These are phyloP conservation scores for Epicauta chinensis DNA, from an alignment of 1,140 invertebrate genomes.

Conservation along the genomic window DNA sequence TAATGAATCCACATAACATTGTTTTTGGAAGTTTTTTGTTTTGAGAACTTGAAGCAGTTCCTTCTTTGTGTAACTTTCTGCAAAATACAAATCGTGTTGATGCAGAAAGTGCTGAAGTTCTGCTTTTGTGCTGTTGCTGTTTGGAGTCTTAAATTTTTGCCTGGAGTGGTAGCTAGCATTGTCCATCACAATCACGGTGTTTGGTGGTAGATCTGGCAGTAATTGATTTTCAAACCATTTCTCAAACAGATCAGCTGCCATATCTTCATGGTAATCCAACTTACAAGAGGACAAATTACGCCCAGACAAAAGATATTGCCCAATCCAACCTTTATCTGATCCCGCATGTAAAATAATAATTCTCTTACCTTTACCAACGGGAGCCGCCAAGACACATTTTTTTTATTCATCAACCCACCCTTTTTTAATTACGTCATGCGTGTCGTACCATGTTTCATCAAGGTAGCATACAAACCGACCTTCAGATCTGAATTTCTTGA, in stretches of 20 bases:
- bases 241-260: constrained; percentile 18
- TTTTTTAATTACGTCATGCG: constrained; percentile 5
- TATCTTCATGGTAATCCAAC: constrained; percentile 22
- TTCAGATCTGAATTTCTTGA: not conserved
- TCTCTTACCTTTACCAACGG: constrained; percentile 22
- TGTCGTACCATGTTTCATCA: constrained; percentile 7
- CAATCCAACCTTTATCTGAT: constrained; percentile 22
- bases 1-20: not conserved
- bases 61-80: not conserved
- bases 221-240: constrained; percentile 11
- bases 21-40: not conserved
- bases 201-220: constrained; percentile 14
- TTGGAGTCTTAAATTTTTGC: constrained; percentile 3
- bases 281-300: constrained; percentile 17
- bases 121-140: constrained; percentile 4
- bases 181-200: constrained; percentile 18
- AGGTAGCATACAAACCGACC: not conserved
- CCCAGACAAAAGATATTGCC: constrained; percentile 25
- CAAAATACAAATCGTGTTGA: not conserved
- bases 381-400: constrained; percentile 8
- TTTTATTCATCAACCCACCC: constrained; percentile 6
- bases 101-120: not conserved
- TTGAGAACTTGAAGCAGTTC: not conserved
- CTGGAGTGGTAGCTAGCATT: constrained; percentile 17
- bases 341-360: constrained; percentile 33